Percentiles rank a stretch among this genome's conserved stretches.
Conservation (phyloP, 92 coral and sea anemone species). For the Blastomussa wellsi region DNA sequence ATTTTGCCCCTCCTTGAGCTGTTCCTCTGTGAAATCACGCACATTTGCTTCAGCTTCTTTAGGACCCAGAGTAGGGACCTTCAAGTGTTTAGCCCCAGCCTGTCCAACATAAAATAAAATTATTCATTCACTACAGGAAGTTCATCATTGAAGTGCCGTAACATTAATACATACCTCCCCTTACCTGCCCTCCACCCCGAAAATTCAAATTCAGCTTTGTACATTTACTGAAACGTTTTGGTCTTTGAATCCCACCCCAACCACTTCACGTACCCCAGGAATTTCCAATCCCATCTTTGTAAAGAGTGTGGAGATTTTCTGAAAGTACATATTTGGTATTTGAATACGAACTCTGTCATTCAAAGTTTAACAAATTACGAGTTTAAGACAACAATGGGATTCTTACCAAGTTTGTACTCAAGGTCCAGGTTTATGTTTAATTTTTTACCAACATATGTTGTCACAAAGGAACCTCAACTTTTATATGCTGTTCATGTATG, state of each 20-base stretch:
- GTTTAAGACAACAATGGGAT: neutral
- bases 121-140: neutral
- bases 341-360: no score
- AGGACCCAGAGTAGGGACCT: slow-evolving; percentile 55
- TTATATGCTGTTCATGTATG: neutral
- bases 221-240: no score
- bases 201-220: no score
- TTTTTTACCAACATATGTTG: neutral
- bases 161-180: no score
- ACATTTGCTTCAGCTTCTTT: slow-evolving; percentile 70
- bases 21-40: slow-evolving; percentile 80
- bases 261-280: no score
- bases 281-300: no score
- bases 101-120: neutral
- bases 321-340: no score
- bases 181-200: no score
- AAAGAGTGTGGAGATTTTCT: no score
- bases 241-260: no score
- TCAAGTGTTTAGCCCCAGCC: slow-evolving; percentile 43
- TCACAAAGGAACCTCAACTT: neutral
- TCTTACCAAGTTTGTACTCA: neutral
- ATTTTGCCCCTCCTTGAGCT: slow-evolving; percentile 68
- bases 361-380: no score
- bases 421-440: neutral
- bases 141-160: neutral